Conservation (phyloP, 2,113 vertebrate genomes). For the Microcebus ravelobensis region DNA sequence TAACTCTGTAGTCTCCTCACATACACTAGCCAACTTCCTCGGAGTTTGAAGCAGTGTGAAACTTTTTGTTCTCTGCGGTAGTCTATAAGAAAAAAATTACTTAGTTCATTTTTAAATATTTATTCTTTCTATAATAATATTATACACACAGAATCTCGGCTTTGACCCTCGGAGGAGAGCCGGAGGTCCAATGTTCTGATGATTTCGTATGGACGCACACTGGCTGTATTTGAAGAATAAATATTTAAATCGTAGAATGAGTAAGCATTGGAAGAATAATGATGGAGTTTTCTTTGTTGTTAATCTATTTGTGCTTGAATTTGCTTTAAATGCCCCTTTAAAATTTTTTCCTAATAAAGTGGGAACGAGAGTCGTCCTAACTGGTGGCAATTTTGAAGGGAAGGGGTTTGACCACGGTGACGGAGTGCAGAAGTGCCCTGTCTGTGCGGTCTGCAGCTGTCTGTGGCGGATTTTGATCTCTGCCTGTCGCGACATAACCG, state of each 20-base stretch:
- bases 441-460: neutral
- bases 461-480: neutral
- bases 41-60: neutral
- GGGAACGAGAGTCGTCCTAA: neutral
- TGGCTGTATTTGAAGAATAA: conserved; percentile 58
- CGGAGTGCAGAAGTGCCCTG: neutral
- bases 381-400: neutral
- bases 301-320: conserved; percentile 15
- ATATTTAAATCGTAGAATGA: conserved; percentile 63
- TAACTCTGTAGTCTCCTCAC: neutral
- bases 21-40: neutral
- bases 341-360: neutral
- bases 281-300: conserved; percentile 38
- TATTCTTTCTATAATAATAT: conserved; percentile 64
- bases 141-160: conserved; percentile 48
- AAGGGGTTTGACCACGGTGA: neutral
- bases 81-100: conserved; percentile 44
- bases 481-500: neutral
- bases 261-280: neutral
- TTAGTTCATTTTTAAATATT: conserved; percentile 70
- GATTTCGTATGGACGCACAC: neutral
- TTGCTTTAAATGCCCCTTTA: neutral
- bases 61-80: conserved; percentile 29
- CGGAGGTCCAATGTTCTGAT: neutral
- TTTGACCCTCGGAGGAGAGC: conserved; percentile 16